A percentile compares a stretch with the other conserved stretches of the same genome.
phyloP scores from a whole-genome alignment of 2,888 invertebrate species.

The Patella caerulea region DNA sequence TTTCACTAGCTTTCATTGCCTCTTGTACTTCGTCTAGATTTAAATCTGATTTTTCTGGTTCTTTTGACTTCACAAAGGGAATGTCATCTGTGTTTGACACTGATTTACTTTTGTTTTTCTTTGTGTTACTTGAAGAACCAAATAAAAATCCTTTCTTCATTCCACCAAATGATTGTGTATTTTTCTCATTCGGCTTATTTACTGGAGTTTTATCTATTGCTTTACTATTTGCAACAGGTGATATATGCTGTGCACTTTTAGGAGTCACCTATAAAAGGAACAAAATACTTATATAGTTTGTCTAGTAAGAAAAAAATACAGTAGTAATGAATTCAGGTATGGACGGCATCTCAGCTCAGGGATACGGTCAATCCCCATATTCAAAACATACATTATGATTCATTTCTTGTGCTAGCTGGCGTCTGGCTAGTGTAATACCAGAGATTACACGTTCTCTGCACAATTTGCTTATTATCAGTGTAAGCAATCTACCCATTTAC shows the following conservation, averaged over 20 bases:
- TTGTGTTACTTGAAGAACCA: slow-evolving; percentile 39
- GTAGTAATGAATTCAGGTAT: no score
- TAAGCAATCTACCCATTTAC: no score
- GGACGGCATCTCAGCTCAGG: no score
- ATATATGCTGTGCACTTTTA: no score
- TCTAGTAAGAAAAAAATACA: no score
- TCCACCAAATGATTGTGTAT: slow-evolving; percentile 56
- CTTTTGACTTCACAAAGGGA: slow-evolving; percentile 54
- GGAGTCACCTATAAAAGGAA: no score
- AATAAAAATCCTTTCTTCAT: slow-evolving; percentile 67
- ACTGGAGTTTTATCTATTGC: neutral
- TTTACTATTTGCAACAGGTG: no score
- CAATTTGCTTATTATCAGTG: neutral
- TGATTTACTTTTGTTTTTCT: neutral
- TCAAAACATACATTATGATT: no score
- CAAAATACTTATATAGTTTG: no score
- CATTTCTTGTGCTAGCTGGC: no score
- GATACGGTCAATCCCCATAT: no score
- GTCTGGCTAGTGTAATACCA: no score
- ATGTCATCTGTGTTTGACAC: slow-evolving; percentile 44
- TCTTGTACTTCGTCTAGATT: slow-evolving; percentile 61
- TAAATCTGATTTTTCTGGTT: slow-evolving; percentile 41
- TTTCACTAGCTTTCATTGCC: slow-evolving; percentile 52
- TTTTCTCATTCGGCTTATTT: neutral
- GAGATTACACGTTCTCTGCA: neutral